Evolutionary conservation across 2,113 vertebrate genomes (phyloP), one percentile per base, ranked within the genome.

Genomic region (Scortum barcoo): DNA sequence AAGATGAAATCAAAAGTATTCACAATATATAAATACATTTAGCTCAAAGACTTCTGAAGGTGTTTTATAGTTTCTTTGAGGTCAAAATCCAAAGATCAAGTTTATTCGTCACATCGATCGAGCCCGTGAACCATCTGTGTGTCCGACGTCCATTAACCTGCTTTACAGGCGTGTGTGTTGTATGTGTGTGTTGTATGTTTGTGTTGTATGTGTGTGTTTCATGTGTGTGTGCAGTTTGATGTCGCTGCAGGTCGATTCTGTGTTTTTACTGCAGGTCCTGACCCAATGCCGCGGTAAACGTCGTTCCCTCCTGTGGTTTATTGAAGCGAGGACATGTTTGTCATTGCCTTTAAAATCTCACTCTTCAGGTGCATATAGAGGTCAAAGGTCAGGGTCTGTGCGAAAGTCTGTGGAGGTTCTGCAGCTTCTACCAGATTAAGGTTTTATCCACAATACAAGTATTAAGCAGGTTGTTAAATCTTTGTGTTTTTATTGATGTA

Each of bases 341-440:
- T 77, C 40, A 30, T 17, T 28, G 48, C 14, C 24, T 50, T 72
- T 66, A 61, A 86, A 71, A 40, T 76, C 30, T 62, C 60, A n/a
- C 42, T 75, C 26, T 73, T 56, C 3, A 12, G 28, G n/a, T 2
- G 0, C 60, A 24, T 2, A 1, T 5, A 3, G 62, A 74, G 69
- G 36, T 57, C 63, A 78, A 5, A 79, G 61, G 72, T 77, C 83
- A 56, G n/a, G 22, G 48, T 5, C 12, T 5, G 44, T 16, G 16
- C 5, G 4, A 46, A 2, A 48, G 46, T 53, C 67, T 20, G 22
- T 7, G 42, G 26, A 20, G 11, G 50, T 51, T 51, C 26, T n/a
- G n/a, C n/a, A n/a, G n/a, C n/a, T n/a, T n/a, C n/a, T n/a, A n/a
- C n/a, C n/a, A n/a, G n/a, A n/a, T n/a, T n/a, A n/a, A n/a, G n/a